A percentile compares a stretch with the other conserved stretches of the same genome.
These are phyloP conservation scores for Drosophila sp. DNA, from an alignment of 1,140 invertebrate genomes.

Conservation along the genomic window DNA sequence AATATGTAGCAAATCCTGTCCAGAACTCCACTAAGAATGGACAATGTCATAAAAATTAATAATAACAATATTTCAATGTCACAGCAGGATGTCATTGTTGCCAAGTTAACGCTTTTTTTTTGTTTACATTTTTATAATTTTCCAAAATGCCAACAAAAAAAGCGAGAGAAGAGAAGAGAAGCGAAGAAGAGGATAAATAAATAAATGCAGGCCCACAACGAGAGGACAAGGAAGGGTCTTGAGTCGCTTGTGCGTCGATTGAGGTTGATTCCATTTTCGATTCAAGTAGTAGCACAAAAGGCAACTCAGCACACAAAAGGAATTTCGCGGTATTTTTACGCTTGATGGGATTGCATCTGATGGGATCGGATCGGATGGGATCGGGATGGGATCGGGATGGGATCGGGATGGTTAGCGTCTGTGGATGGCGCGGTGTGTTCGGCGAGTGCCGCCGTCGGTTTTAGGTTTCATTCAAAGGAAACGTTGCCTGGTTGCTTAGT, in stretches of 20 bases:
- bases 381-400: slow-evolving; percentile 8
- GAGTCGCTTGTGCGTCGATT: neutral
- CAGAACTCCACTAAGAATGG: slow-evolving; percentile 30
- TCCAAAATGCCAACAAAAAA: slow-evolving; percentile 23
- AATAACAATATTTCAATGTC: slow-evolving; percentile 82
- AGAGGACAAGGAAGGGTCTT: neutral
- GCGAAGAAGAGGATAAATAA: slow-evolving; percentile 1
- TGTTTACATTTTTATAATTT: slow-evolving; percentile 74
- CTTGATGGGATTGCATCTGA: slow-evolving; percentile 52
- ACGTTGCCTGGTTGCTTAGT: slow-evolving; percentile 10
- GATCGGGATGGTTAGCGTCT: slow-evolving; percentile 7
- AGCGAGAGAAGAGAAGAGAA: slow-evolving; percentile 12
- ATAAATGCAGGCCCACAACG: neutral
- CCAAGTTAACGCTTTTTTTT: slow-evolving; percentile 82
- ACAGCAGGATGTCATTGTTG: slow-evolving; percentile 81
- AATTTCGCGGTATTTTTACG: slow-evolving; percentile 83
- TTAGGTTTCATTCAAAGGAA: slow-evolving; percentile 80
- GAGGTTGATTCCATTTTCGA: slow-evolving; percentile 13
- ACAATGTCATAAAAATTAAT: slow-evolving; percentile 79
- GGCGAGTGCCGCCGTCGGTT: slow-evolving; percentile 50
- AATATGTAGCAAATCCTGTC: slow-evolving; percentile 42
- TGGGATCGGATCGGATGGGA: slow-evolving; percentile 14
- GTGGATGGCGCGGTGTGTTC: slow-evolving; percentile 30
- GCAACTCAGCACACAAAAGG: slow-evolving; percentile 39
- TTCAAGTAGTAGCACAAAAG: slow-evolving; percentile 14